These are phyloP conservation scores for Malurus elegans DNA, from an alignment of 2,113 vertebrate genomes.

Conservation along the genomic window DNA sequence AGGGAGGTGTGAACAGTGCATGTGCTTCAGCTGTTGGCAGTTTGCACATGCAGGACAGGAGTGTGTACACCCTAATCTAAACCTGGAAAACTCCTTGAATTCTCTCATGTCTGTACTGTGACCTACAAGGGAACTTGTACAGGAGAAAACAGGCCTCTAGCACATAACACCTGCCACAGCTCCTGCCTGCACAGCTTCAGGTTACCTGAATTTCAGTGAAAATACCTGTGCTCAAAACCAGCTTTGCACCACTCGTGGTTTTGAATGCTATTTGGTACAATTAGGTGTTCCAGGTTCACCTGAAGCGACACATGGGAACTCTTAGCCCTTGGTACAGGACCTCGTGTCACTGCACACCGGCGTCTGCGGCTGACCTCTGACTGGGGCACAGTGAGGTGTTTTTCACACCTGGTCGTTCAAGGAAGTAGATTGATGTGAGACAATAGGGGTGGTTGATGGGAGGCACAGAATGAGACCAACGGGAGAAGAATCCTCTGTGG, in stretches of 20 bases:
- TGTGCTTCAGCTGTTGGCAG: conserved; percentile 60
- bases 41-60: conserved; percentile 40
- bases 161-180: neutral
- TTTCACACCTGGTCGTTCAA: neutral
- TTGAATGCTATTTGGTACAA: neutral
- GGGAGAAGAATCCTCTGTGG: neutral
- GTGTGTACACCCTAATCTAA: conserved; percentile 24
- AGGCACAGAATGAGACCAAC: neutral
- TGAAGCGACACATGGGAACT: neutral
- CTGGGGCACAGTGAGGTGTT: neutral
- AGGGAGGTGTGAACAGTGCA: conserved; percentile 72
- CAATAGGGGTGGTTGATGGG: neutral
- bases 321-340: neutral
- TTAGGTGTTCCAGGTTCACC: neutral
- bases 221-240: neutral
- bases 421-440: neutral
- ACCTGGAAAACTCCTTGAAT: conserved; percentile 14
- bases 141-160: neutral
- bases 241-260: neutral
- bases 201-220: neutral
- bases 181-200: neutral
- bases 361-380: neutral
- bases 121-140: conserved; percentile 11
- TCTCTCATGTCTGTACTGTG: conserved; percentile 13
- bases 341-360: neutral